Evolutionary conservation across 2,888 invertebrate genomes (phyloP), one percentile per base, ranked within the genome.

Genomic region (Macaria notata): DNA sequence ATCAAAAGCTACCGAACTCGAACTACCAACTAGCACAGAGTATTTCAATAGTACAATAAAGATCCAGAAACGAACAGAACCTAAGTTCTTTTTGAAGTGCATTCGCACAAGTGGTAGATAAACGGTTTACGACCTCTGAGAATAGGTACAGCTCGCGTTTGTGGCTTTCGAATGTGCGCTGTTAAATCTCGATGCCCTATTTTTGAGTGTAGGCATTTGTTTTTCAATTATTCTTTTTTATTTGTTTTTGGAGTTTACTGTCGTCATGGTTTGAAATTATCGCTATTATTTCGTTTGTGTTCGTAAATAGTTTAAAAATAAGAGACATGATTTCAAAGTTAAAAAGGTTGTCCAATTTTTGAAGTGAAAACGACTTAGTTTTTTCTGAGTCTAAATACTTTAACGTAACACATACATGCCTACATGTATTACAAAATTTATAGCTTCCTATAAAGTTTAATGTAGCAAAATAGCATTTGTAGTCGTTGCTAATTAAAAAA

Each of bases 81-180:
- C 52, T 60, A 58, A 59, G 44, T 51, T 55, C 54, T 49, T 57
- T 62, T 59, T 62, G 57, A 59, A 53, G 62, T 57, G 52, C 59
- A 47, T 50, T 52, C 53, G 43, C 44, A 59, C 56, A 63, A 60
- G 57, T 60, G 59, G 53, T 9, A 54, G 55, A 63, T 61, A 61
- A 50, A 62, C 57, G 55, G 30, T 62, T 64, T 61, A 65, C 54
- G 57, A 54, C 43, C 36, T 51, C 49, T 61, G 30, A 47, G 51
- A 59, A 63, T 59, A 56, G 59, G 30, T 6, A 47, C 29, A 38
- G 58, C 19, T 57, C 41, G 49, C 49, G 52, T 54, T 54, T 53
- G 57, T 49, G 56, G 60, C 56, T 62, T 56, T 52, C 53, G 9
- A 33, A 57, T 47, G 57, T 48, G 36, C 46, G 58, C 46, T 29